Percentiles rank a stretch among this genome's conserved stretches.
Conservation (phyloP, 2,888 invertebrate species). For the Cordilura impudica region DNA sequence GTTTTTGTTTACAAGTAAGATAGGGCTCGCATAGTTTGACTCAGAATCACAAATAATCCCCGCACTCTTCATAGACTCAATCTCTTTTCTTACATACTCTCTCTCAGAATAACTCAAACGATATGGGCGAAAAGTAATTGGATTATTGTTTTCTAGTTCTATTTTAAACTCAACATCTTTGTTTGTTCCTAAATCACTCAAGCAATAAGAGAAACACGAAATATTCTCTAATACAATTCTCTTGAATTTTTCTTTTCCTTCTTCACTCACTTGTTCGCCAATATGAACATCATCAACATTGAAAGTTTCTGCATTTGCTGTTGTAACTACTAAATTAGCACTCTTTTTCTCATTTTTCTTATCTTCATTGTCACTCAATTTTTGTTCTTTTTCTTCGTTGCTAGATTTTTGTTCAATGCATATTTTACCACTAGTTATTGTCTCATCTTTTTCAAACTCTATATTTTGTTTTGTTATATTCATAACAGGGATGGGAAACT, state of each 20-base stretch:
- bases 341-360: neutral
- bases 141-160: conserved; percentile 39
- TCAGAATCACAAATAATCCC: conserved; percentile 57
- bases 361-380: conserved; percentile 3
- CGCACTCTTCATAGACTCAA: conserved; percentile 47
- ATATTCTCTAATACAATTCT: conserved; percentile 37
- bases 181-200: conserved; percentile 48
- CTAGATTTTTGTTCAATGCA: too few species aligned
- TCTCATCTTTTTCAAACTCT: conserved; percentile 22
- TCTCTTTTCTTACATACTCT: conserved; percentile 36
- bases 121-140: conserved; percentile 52
- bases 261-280: conserved; percentile 8
- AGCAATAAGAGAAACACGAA: conserved; percentile 36
- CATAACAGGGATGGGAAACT: conserved; percentile 34
- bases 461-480: conserved; percentile 32
- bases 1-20: conserved; percentile 66
- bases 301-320: neutral
- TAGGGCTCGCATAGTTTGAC: conserved; percentile 61
- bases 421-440: conserved; percentile 10
- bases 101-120: conserved; percentile 52
- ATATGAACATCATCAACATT: conserved; percentile 12
- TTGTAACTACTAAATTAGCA: neutral
- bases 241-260: conserved; percentile 24
- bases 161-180: conserved; percentile 50
- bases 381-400: too few species aligned